Percentiles rank a stretch among this genome's conserved stretches.
Evolutionary conservation across 1,140 invertebrate species (phyloP).

Genomic region (Eriosoma lanigerum): DNA sequence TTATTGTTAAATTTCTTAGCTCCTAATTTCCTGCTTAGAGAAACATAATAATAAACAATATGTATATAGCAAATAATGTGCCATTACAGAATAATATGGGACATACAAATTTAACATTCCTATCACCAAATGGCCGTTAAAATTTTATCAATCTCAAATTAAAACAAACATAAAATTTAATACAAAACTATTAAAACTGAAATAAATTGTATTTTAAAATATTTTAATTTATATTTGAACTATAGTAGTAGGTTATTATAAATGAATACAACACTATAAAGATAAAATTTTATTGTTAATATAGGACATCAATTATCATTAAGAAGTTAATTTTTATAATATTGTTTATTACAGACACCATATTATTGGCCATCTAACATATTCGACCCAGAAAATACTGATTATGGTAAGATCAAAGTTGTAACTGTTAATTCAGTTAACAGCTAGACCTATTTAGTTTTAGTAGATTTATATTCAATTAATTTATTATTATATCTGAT

Average conservation of each 20-base stretch:
- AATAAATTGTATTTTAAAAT: too few species aligned
- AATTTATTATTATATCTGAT: too few species aligned
- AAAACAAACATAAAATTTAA: too few species aligned
- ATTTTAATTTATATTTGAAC: too few species aligned
- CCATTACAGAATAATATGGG: too few species aligned
- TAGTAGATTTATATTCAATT: background rate
- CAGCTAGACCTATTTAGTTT: background rate
- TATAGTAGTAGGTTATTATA: too few species aligned
- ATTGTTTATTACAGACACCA: conserved; percentile 89
- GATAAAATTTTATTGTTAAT: background rate
- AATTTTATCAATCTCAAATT: too few species aligned
- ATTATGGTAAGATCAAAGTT: conserved; percentile 77
- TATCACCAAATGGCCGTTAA: too few species aligned
- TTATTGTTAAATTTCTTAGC: too few species aligned
- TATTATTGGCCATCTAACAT: conserved; percentile 99
- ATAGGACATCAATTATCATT: background rate
- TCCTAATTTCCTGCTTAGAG: background rate
- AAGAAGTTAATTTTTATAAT: background rate
- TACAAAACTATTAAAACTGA: too few species aligned
- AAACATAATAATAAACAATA: background rate
- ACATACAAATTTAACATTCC: too few species aligned
- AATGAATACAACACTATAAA: too few species aligned
- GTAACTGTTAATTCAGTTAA: background rate
- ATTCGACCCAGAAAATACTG: conserved; percentile 99
- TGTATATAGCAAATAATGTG: background rate